These are phyloP conservation scores for Shargacucullia verbasci DNA, from an alignment of 2,888 invertebrate genomes.

Conservation along the genomic window DNA sequence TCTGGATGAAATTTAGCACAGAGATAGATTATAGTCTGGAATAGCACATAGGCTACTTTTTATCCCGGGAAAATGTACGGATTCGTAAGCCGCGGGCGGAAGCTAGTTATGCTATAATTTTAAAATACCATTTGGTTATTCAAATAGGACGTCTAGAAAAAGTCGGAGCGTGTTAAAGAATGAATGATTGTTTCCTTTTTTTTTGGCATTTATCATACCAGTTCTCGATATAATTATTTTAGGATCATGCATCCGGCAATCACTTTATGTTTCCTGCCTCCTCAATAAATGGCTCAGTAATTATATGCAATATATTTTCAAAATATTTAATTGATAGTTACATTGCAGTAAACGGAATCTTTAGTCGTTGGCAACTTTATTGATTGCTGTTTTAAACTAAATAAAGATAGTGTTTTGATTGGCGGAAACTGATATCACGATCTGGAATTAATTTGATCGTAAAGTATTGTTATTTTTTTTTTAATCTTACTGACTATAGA, in stretches of 20 bases:
- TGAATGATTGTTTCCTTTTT: slow-evolving; percentile 43
- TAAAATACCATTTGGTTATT: no score
- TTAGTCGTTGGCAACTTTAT: slow-evolving; percentile 1
- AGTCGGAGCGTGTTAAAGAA: neutral
- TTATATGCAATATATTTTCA: slow-evolving; percentile 32
- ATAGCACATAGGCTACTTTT: no score
- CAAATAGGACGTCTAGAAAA: no score
- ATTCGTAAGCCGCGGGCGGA: no score
- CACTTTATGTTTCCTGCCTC: slow-evolving; percentile 41
- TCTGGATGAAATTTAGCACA: no score
- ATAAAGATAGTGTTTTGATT: neutral
- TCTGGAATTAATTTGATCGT: slow-evolving; percentile 8
- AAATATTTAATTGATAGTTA: slow-evolving; percentile 16
- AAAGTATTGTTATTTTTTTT: neutral
- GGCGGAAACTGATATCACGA: slow-evolving; percentile 32
- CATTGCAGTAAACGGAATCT: slow-evolving; percentile 6
- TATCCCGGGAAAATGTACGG: no score
- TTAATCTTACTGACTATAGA: neutral
- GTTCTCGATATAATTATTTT: slow-evolving; percentile 34
- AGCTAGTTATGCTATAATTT: no score
- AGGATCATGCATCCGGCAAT: slow-evolving; percentile 31
- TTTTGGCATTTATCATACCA: slow-evolving; percentile 40
- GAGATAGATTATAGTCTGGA: no score
- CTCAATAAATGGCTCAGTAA: slow-evolving; percentile 20
- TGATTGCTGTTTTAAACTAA: slow-evolving; percentile 1